Percentiles rank a stretch among this genome's conserved stretches.
These are phyloP conservation scores for Aptenodytes patagonicus DNA, from an alignment of 2,113 vertebrate genomes.

Conservation along the genomic window DNA sequence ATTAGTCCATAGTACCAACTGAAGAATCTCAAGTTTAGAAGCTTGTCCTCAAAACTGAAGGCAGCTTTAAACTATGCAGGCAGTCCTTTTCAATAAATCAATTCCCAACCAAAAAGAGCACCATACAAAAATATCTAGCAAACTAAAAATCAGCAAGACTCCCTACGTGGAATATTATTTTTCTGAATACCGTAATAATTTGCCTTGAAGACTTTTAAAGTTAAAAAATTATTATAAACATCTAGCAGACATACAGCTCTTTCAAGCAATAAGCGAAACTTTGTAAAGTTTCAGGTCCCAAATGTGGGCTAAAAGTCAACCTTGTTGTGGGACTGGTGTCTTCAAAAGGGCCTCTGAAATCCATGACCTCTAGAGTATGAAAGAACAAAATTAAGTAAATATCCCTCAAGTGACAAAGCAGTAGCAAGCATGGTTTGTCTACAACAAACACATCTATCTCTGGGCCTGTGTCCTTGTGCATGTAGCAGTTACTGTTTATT, in stretches of 20 bases:
- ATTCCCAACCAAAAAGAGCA: not conserved
- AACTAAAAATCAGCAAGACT: not conserved
- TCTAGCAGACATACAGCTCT: not conserved
- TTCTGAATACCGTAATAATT: not conserved
- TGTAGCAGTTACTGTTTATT: not conserved
- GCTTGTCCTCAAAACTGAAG: not conserved
- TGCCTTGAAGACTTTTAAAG: not conserved
- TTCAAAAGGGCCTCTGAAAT: not conserved
- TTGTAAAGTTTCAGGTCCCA: not conserved
- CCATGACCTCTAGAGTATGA: not conserved
- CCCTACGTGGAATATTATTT: not conserved
- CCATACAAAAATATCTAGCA: not conserved
- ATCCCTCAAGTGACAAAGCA: not conserved
- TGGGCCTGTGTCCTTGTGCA: not conserved
- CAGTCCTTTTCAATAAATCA: not conserved
- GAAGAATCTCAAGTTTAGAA: not conserved
- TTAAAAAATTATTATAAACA: not conserved
- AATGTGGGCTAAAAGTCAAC: slow-evolving; percentile 5
- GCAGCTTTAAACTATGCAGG: not conserved
- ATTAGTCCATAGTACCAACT: not conserved
- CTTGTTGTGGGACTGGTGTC: not conserved
- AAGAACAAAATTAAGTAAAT: not conserved
- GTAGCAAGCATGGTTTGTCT: not conserved
- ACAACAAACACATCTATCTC: not conserved
- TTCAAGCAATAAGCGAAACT: not conserved